Evolutionary conservation across 2,113 vertebrate species (phyloP).

Genomic region (Nesospiza acunhae): DNA sequence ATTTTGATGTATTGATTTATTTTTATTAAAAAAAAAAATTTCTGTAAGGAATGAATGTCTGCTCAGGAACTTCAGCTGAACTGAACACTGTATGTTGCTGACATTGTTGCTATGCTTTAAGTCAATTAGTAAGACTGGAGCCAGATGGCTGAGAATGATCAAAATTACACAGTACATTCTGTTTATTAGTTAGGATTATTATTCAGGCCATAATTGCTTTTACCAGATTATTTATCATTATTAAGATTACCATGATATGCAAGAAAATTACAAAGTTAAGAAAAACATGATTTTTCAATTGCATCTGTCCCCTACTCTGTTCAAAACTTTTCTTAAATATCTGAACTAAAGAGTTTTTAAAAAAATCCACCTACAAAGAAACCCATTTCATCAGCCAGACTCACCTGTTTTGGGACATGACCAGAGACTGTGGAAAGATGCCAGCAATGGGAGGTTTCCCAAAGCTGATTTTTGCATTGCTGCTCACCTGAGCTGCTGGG

Average conservation of each 20-base stretch:
- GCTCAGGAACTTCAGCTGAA: neutral
- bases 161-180: constrained; percentile 66
- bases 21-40: neutral
- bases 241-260: constrained; percentile 14
- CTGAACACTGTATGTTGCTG: neutral
- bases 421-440: neutral
- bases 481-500: neutral
- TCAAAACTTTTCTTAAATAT: neutral
- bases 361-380: neutral
- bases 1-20: neutral
- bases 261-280: neutral
- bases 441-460: neutral
- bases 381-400: neutral
- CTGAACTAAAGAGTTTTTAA: neutral
- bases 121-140: constrained; percentile 56
- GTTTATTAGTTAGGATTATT: constrained; percentile 63
- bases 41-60: constrained; percentile 2
- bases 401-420: neutral
- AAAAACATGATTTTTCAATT: neutral
- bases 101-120: constrained; percentile 37
- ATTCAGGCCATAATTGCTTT: constrained; percentile 59
- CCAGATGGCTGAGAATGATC: constrained; percentile 57
- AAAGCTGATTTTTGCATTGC: neutral
- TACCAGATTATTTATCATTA: constrained; percentile 58
- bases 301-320: neutral